A percentile compares a stretch with the other conserved stretches of the same genome.
Evolutionary conservation across 2,888 invertebrate genomes (phyloP).

Genomic region (Salticus scenicus): DNA sequence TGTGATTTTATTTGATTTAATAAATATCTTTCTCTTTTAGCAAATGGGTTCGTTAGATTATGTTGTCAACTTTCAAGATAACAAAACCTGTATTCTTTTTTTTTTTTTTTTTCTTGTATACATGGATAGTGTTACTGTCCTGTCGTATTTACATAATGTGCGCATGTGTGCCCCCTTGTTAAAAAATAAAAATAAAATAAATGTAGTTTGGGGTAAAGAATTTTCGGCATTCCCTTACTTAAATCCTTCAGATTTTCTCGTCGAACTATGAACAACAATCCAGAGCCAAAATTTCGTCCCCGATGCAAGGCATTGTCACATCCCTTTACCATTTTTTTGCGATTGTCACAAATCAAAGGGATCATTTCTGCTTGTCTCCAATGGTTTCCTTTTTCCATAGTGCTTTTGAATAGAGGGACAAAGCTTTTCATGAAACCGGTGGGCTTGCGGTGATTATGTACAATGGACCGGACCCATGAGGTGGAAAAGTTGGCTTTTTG

Average conservation of each 20-base stretch:
- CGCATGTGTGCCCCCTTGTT: no score
- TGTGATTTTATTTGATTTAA: no score
- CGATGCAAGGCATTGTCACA: background rate
- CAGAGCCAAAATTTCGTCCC: background rate
- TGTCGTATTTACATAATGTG: no score
- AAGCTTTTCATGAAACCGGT: slow-evolving; percentile 47
- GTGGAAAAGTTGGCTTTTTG: slow-evolving; percentile 45
- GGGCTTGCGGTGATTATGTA: slow-evolving; percentile 54
- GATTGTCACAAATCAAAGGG: background rate
- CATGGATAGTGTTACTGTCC: no score
- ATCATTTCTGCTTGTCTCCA: slow-evolving; percentile 16
- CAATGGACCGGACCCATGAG: slow-evolving; percentile 32
- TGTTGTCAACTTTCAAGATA: no score
- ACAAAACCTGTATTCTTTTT: no score
- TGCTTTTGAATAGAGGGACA: slow-evolving; percentile 28
- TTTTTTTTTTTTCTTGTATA: no score
- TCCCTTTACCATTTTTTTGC: background rate
- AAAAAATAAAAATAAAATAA: no score
- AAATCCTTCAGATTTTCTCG: background rate
- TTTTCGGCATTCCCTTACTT: background rate
- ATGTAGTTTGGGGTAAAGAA: no score
- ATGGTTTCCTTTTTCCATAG: background rate
- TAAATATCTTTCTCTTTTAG: no score
- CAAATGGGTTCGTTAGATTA: no score
- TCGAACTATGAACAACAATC: background rate